Base-by-base conservation (phyloP, 1,140 invertebrate genomes). In the Seison nebaliae region DNA sequence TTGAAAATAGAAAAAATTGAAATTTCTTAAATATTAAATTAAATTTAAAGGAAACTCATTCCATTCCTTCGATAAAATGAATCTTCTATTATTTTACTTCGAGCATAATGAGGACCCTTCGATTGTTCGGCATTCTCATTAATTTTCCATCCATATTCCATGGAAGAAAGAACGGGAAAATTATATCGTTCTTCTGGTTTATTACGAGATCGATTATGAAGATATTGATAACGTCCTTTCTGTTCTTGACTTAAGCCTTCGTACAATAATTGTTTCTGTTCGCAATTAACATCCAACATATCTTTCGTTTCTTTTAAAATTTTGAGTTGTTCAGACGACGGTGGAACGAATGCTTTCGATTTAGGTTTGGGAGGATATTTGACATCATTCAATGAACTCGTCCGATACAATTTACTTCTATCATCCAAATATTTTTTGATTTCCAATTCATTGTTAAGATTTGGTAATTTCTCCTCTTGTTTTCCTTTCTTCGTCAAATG, bases 161-260 rank as follows among this genome's bases (percentile, higher is more conserved):
- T 31, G n/a, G 38, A 34, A 22, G 14, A 28, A 16, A 33, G 23
- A 1, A 40, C 6, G 11, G 38, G 38, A 19, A 34, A 40, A 29
- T 40, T 23, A 6, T 22, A 40, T 35, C 35, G 33, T 5, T 35
- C 12, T 20, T 40, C 38, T 9, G 38, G 38, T 22, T 29, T 15
- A 19, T 34, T 22, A 6, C 1, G 4, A 17, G 43, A 34, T 20
- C 45, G 20, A 6, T 15, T 14, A 14, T 36, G 31, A 12, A 46
- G 36, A 41, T 46, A 46, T 24, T 30, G 21, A 35, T 31, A 28
- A 22, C 43, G 22, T 5, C 43, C 43, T 31, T 43, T 43, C 9
- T 32, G 33, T 21, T 45, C 42, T 36, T 35, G 39, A 4, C 34
- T 40, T 21, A 45, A 39, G 1, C 43, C 43, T 21, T 44, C 43